phyloP scores from a whole-genome alignment of 2,888 invertebrate species.

The Mythimna impura region DNA sequence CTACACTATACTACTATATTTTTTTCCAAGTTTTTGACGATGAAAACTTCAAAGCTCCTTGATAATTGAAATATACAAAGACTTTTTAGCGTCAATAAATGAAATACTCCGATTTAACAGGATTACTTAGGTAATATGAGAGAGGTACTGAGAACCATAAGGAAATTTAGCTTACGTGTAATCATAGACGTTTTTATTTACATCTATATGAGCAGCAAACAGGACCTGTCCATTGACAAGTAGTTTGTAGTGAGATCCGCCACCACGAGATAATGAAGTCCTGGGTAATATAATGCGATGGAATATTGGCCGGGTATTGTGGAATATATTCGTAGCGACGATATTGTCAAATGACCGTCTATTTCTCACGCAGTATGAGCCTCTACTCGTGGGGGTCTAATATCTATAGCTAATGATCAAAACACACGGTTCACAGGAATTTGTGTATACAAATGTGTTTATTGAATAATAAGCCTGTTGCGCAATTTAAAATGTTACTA shows the following conservation, averaged over 20 bases:
- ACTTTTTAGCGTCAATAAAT: background rate
- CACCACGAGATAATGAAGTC: conserved; percentile 76
- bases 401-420: conserved; percentile 84
- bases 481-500: conserved; percentile 77
- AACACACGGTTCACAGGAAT: conserved; percentile 81
- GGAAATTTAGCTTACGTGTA: conserved; percentile 57
- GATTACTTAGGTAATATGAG: conserved; percentile 47
- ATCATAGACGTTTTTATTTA: conserved; percentile 60
- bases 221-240: conserved; percentile 69
- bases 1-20: background rate
- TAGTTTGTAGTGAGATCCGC: conserved; percentile 66
- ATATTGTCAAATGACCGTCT: conserved; percentile 84
- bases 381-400: conserved; percentile 82
- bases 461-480: conserved; percentile 83
- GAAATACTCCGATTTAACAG: conserved; percentile 12
- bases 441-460: conserved; percentile 81
- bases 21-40: background rate
- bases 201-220: conserved; percentile 58
- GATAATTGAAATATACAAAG: background rate
- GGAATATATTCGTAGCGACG: conserved; percentile 77
- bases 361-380: conserved; percentile 86
- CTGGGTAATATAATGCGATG: conserved; percentile 73
- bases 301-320: conserved; percentile 75
- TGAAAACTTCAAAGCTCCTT: background rate
- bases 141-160: conserved; percentile 33